Base-by-base conservation (phyloP, 1,140 invertebrate genomes). In the Panonychus citri region DNA sequence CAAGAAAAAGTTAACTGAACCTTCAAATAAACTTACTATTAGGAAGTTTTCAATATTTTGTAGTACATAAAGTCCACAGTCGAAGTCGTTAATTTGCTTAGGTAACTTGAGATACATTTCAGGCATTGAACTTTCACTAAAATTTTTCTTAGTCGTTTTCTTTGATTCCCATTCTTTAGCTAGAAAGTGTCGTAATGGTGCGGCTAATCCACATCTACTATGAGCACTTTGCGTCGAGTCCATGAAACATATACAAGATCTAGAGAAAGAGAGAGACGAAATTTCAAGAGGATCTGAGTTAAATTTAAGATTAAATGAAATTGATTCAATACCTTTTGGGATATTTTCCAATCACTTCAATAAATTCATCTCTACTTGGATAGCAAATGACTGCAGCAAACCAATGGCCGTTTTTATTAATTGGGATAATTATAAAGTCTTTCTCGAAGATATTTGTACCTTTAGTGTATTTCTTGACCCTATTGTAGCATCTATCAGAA, bases 41-140 rank as follows among this genome's bases (percentile, higher is more conserved):
- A 96, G 93, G 73, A 97, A 98, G 55, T 80, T 81, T 73, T 97
- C 89, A 3, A 88, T 87, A 76, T 93, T 97, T 68, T 96, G 87
- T 30, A 97, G 73, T 43, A 96, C 72, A 71, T 87, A 97, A 7
- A 96, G 73, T 3, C 94, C 94, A 73, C 94, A 98, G 70, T 98
- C 94, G 40, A 82, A 87, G 67, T 82, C 90, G 74, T 97, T 97
- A 57, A 81, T 87, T 73, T 98, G 94, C 66, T 94, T 88, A 21
- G 91, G 91, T 57, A 93, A 85, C 73, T 84, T 85, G 0, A 85
- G 83, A 21, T 5, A 19, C 15, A 3, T 40, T 3, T 40, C 39
- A 17, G 39, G 39, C 39, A 40, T 54, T 2, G 13, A 19, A 28
- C 39, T 17, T 50, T 40, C 19, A 17, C 39, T 40, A n/a, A 40